phyloP scores from a whole-genome alignment of 2,113 vertebrate genomes.

The Oreochromis aureus region DNA sequence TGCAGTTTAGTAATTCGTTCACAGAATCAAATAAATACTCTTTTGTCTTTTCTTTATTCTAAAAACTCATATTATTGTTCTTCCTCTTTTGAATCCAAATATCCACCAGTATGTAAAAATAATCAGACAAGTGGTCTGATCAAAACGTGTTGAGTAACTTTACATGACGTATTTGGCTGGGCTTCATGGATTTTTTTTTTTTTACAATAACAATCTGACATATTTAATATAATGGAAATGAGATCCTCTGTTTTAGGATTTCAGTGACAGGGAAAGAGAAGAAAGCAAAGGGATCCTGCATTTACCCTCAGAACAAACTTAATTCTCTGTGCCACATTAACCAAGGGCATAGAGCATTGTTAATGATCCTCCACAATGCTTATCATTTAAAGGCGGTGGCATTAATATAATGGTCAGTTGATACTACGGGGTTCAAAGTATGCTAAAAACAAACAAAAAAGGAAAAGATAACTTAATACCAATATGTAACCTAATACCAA shows the following conservation, averaged over 20 bases:
- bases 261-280: neutral
- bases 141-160: neutral
- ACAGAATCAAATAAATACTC: neutral
- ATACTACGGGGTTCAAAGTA: too few species aligned
- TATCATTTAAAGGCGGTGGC: too few species aligned
- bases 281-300: neutral
- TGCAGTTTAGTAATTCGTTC: neutral
- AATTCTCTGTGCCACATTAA: too few species aligned
- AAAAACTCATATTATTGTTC: neutral
- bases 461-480: too few species aligned
- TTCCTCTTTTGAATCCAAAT: neutral
- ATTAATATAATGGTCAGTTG: too few species aligned
- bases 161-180: neutral
- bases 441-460: too few species aligned
- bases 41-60: too few species aligned
- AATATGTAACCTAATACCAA: too few species aligned
- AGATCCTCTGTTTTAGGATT: neutral
- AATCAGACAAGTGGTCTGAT: neutral
- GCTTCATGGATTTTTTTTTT: accelerated
- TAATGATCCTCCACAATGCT: too few species aligned
- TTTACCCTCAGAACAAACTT: neutral
- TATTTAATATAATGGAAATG: too few species aligned
- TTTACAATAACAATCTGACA: neutral
- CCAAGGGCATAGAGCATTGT: too few species aligned
- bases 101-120: neutral